Evolutionary conservation across 2,888 invertebrate genomes (phyloP).

Genomic region (Drosophila anomalata): DNA sequence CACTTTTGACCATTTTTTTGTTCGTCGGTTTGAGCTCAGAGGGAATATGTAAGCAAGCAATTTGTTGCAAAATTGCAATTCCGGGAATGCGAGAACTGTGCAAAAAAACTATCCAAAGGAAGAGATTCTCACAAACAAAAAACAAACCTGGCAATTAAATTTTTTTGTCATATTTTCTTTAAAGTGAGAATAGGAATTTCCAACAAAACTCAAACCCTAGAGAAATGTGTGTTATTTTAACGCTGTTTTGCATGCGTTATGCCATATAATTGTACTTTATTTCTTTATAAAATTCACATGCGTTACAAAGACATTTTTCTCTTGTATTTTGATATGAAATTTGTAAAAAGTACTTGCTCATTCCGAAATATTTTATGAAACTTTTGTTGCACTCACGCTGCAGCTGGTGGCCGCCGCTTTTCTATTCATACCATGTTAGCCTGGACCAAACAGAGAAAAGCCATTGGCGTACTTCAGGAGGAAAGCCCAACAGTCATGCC

Average conservation of each 20-base stretch:
- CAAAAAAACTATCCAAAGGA: background rate
- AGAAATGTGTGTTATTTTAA: background rate
- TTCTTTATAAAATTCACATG: background rate
- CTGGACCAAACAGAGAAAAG: conserved; percentile 23
- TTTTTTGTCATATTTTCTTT: background rate
- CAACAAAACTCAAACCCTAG: background rate
- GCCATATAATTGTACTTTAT: conserved; percentile 6
- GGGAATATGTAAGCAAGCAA: background rate
- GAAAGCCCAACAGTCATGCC: background rate
- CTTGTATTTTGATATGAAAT: conserved; percentile 38
- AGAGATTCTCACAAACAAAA: background rate
- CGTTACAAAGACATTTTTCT: background rate
- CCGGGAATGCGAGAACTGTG: background rate
- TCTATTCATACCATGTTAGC: conserved; percentile 15
- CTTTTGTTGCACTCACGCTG: conserved; percentile 18
- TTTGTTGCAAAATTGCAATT: conserved; percentile 1
- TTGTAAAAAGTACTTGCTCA: conserved; percentile 31
- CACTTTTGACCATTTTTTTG: background rate
- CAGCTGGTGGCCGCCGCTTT: conserved; percentile 22
- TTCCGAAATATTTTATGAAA: conserved; percentile 36
- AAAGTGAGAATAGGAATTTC: background rate
- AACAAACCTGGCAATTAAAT: background rate
- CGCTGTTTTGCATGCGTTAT: background rate
- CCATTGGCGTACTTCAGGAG: conserved; percentile 20
- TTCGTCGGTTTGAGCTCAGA: background rate